Conservation (phyloP, 2,888 invertebrate genomes). For the Drosophila fungiperda region DNA sequence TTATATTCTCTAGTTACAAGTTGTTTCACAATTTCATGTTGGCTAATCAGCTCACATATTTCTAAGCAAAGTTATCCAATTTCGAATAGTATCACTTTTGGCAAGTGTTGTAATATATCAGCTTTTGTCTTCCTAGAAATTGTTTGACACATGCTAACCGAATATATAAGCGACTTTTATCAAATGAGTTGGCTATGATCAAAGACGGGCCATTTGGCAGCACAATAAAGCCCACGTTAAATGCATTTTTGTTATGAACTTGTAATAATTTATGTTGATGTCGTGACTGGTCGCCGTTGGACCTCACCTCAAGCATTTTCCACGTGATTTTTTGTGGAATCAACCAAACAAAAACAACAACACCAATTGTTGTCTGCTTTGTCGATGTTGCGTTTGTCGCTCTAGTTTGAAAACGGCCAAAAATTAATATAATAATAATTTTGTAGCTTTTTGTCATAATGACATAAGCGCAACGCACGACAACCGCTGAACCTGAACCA, state of each 20-base stretch:
- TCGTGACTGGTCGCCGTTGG: slow-evolving; percentile 13
- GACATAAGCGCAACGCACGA: slow-evolving; percentile 73
- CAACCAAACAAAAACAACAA: neutral
- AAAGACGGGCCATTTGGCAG: slow-evolving; percentile 38
- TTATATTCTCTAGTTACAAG: neutral
- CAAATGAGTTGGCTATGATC: slow-evolving; percentile 50
- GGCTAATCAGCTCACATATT: neutral
- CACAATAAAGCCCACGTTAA: slow-evolving; percentile 43
- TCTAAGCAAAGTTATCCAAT: slow-evolving; percentile 7
- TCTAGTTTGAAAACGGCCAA: slow-evolving; percentile 58
- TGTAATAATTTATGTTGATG: slow-evolving; percentile 53
- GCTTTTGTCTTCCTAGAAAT: slow-evolving; percentile 47
- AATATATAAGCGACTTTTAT: slow-evolving; percentile 39
- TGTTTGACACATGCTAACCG: slow-evolving; percentile 24
- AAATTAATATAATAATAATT: slow-evolving; percentile 79
- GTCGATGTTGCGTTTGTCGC: slow-evolving; percentile 40
- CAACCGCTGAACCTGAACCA: slow-evolving; percentile 76
- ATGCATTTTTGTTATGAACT: slow-evolving; percentile 61
- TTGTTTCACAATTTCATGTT: neutral
- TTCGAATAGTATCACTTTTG: slow-evolving; percentile 22
- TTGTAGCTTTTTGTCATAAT: slow-evolving; percentile 50
- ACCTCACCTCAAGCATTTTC: slow-evolving; percentile 49
- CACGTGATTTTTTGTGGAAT: slow-evolving; percentile 39
- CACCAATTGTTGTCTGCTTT: slow-evolving; percentile 22
- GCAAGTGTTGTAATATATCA: slow-evolving; percentile 24